Percentiles rank a stretch among this genome's conserved stretches.
Evolutionary conservation across 2,797 vertebrate genomes (phyloP).

Genomic region (Poeciliopsis turneri): DNA sequence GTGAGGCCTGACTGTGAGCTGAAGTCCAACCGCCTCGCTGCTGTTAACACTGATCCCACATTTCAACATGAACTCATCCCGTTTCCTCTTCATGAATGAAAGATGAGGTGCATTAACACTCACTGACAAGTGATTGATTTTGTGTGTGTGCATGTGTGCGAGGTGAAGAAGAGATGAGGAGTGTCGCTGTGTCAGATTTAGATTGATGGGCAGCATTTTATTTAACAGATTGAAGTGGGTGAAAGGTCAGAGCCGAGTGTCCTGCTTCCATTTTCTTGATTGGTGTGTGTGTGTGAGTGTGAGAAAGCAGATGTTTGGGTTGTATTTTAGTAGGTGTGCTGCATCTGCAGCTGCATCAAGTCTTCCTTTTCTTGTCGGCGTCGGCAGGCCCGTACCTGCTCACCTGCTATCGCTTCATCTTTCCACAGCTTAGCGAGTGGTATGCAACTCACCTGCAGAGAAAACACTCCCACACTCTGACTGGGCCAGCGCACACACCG

Average conservation of each 20-base stretch:
- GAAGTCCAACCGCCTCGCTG: conserved; percentile 9
- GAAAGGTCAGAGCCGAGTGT: conserved; percentile 67
- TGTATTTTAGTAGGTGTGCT: conserved; percentile 38
- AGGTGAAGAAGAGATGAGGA: conserved; percentile 35
- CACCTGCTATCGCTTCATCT: conserved; percentile 66
- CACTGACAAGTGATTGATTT: conserved; percentile 50
- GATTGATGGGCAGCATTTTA: conserved; percentile 72
- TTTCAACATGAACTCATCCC: conserved; percentile 38
- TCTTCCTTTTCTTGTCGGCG: conserved; percentile 25
- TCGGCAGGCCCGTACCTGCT: conserved; percentile 53
- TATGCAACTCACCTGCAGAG: conserved; percentile 70
- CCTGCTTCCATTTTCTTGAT: conserved; percentile 62
- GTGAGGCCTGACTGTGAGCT: background rate
- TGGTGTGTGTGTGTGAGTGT: conserved; percentile 47
- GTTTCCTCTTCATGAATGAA: conserved; percentile 63
- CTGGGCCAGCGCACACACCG: conserved; percentile 28
- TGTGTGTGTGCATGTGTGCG: background rate
- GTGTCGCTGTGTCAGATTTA: conserved; percentile 48
- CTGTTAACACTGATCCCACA: conserved; percentile 38
- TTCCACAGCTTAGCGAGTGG: conserved; percentile 56
- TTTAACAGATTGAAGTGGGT: conserved; percentile 73
- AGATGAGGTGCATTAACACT: conserved; percentile 62
- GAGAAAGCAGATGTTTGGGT: conserved; percentile 41
- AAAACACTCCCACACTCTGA: conserved; percentile 47
- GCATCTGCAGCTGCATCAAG: conserved; percentile 47